Conservation (phyloP, 1,140 invertebrate genomes). For the Drosophila willistoni region DNA sequence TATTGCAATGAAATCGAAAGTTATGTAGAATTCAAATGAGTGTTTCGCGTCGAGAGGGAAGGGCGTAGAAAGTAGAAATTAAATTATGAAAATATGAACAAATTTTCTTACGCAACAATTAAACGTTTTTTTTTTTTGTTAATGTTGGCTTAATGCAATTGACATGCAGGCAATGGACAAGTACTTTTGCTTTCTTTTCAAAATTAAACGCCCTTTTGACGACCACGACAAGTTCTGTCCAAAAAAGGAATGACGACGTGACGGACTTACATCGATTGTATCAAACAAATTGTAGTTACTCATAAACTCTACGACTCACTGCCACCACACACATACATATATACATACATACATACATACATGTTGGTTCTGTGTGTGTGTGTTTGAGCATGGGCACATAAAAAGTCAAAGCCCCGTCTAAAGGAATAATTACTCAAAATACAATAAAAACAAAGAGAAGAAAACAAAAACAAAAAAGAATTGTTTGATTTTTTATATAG, state of each 20-base stretch:
- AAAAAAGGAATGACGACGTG: conserved; percentile 4
- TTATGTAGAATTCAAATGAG: neutral
- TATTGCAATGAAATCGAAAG: conserved; percentile 29
- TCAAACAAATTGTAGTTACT: neutral
- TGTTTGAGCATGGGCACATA: conserved; percentile 45
- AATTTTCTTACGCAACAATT: neutral
- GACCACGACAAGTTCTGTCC: neutral
- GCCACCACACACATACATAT: conserved; percentile 25
- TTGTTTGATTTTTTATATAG: conserved; percentile 38
- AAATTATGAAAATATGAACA: neutral
- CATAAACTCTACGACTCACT: neutral
- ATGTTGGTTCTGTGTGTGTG: conserved; percentile 3
- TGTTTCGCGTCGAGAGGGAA: neutral
- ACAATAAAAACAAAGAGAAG: neutral
- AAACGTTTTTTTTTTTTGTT: too few species aligned
- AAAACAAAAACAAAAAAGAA: neutral
- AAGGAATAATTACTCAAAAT: conserved; percentile 8
- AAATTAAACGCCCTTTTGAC: neutral
- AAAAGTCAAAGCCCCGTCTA: conserved; percentile 24
- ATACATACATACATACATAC: conserved; percentile 12
- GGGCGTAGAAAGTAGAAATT: neutral
- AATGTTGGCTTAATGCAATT: neutral
- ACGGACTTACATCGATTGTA: neutral
- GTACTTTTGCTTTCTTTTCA: conserved; percentile 6
- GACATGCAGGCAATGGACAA: neutral